Evolutionary conservation across 2,888 invertebrate species (phyloP).

Genomic region (Epirrhoe tristata): DNA sequence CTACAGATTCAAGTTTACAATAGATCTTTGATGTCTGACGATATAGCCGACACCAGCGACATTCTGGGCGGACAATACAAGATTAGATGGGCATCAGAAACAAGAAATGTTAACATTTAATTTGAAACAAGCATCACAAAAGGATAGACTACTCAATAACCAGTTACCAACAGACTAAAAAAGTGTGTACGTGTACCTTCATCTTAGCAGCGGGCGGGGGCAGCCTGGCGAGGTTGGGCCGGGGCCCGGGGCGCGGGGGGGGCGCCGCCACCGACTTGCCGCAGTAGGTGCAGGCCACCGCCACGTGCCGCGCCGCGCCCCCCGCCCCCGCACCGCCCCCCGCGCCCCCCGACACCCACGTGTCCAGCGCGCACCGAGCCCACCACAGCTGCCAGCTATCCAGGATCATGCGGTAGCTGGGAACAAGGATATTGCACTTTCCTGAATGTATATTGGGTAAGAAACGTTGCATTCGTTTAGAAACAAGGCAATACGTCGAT

Average conservation of each 20-base stretch:
- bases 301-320: constrained; percentile 61
- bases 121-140: too few species aligned
- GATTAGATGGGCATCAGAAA: too few species aligned
- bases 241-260: constrained; percentile 78
- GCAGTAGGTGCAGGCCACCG: constrained; percentile 96
- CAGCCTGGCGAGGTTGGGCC: constrained; percentile 85
- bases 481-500: too few species aligned
- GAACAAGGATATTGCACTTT: neutral
- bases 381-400: constrained; percentile 97
- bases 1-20: too few species aligned
- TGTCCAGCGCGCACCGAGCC: constrained; percentile 95
- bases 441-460: neutral
- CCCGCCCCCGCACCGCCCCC: constrained; percentile 73
- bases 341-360: constrained; percentile 88
- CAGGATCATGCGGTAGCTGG: constrained; percentile 92
- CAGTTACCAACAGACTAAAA: too few species aligned
- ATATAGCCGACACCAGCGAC: too few species aligned
- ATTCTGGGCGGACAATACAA: too few species aligned
- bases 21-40: too few species aligned
- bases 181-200: too few species aligned
- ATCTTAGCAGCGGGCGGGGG: constrained; percentile 89
- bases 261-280: constrained; percentile 95
- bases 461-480: too few species aligned
- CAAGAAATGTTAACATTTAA: too few species aligned
- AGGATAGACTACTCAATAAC: too few species aligned